These are phyloP conservation scores for Ligdia adustata DNA, from an alignment of 2,888 invertebrate species.

Conservation along the genomic window DNA sequence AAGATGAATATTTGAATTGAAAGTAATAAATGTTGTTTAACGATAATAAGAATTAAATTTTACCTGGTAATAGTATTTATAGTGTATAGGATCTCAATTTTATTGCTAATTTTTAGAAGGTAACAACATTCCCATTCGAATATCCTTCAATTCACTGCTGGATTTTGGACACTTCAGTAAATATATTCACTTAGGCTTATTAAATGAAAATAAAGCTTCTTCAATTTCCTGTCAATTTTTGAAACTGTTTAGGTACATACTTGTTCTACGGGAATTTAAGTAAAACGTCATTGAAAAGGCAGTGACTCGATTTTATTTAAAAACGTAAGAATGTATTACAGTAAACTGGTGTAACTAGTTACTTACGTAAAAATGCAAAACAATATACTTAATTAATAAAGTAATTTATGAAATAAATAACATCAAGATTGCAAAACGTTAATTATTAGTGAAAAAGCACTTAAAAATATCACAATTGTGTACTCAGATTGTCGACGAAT, in stretches of 20 bases:
- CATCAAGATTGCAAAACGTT: slow-evolving; percentile 45
- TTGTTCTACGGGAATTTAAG: neutral
- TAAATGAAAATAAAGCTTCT: too few species aligned
- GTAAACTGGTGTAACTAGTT: slow-evolving; percentile 29
- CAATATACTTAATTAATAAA: slow-evolving; percentile 40
- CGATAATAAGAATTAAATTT: too few species aligned
- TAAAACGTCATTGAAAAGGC: slow-evolving; percentile 9
- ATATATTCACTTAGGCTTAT: too few species aligned
- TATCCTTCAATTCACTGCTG: too few species aligned
- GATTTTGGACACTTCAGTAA: too few species aligned
- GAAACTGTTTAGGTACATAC: too few species aligned
- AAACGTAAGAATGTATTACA: slow-evolving; percentile 40
- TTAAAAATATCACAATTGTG: slow-evolving; percentile 70
- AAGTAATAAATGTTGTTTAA: neutral
- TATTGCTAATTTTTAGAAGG: too few species aligned
- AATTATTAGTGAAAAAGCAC: slow-evolving; percentile 51
- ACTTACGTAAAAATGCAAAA: slow-evolving; percentile 49
- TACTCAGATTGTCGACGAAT: slow-evolving; percentile 39
- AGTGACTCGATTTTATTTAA: slow-evolving; percentile 37
- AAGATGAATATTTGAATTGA: slow-evolving; percentile 6
- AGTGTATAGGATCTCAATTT: neutral
- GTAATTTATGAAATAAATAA: slow-evolving; percentile 44
- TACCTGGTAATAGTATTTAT: too few species aligned
- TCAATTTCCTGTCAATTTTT: too few species aligned
- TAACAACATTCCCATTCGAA: too few species aligned